Evolutionary conservation across 92 coral and sea anemone species (phyloP), one percentile per base, ranked within the genome.

Genomic region (Epizoanthus ramosus): DNA sequence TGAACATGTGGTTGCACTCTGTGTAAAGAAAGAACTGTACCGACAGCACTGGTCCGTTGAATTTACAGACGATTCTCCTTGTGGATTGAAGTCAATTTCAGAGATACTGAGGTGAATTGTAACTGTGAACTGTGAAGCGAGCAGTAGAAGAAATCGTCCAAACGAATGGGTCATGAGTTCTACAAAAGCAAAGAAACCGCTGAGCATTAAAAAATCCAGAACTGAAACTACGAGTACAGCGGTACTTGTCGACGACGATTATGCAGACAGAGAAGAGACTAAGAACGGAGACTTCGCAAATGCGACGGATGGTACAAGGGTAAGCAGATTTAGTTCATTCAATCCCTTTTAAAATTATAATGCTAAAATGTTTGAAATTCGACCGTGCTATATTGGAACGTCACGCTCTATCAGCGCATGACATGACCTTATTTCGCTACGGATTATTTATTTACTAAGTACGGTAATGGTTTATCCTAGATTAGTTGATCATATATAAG

Each of bases 101-200:
- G 2, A 47, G 54, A 47, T 8, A 47, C 54, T 9, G 54, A 47
- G 54, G 54, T 47, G 54, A 47, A 9, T 47, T 47, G 54, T 12
- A 9, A 47, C 13, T 8, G 43, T 37, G 43, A 37, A 37, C 6
- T 0, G 54, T 47, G 54, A 47, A 47, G 54, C 54, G 54, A 47
- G 14, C 54, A 8, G 54, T 10, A 12, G 2, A 47, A 47, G 54
- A 47, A 6, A 8, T 47, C 9, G 9, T 8, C 54, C 15, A 47
- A 47, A 10, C 54, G 1, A 8, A 47, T 12, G 43, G 54, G 15
- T 47, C 54, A 47, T 47, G 54, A 47, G 54, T 47, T 47, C 54
- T 50, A 50, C 54, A 22, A 22, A n/a, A 25, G 54, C 75, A 71
- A 71, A n/a, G 57, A 71, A 71, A n/a, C 21, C 45, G 75, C 58